Conservation (phyloP, 2,888 invertebrate genomes). For the Stomorhina lunata region DNA sequence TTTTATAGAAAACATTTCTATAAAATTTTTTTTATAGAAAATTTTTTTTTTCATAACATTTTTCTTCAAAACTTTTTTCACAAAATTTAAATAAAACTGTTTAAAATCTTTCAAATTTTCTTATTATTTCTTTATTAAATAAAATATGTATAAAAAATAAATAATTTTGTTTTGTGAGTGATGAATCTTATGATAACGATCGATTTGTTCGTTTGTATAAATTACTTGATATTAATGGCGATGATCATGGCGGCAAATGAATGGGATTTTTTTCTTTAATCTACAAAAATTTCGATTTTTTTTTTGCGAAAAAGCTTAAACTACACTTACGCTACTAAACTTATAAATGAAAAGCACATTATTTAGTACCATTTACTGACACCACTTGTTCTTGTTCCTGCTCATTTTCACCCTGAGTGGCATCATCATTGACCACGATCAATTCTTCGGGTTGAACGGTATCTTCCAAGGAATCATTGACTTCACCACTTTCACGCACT, state of each 20-base stretch:
- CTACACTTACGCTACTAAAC: background rate
- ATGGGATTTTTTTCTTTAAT: background rate
- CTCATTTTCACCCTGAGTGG: background rate
- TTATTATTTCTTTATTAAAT: conserved; percentile 34
- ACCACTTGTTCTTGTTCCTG: background rate
- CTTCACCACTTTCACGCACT: conserved; percentile 73
- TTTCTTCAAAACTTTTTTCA: no score
- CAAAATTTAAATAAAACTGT: no score
- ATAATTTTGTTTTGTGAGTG: conserved; percentile 35
- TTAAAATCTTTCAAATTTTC: no score
- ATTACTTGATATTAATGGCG: conserved; percentile 51
- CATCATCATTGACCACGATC: conserved; percentile 77
- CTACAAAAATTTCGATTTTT: conserved; percentile 9
- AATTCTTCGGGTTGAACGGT: conserved; percentile 73
- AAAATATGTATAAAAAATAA: conserved; percentile 33
- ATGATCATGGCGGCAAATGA: conserved; percentile 46
- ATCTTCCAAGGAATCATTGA: conserved; percentile 75
- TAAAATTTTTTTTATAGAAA: background rate
- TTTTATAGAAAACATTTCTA: background rate
- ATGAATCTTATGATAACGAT: conserved; percentile 25
- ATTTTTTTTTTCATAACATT: no score
- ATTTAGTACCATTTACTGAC: no score
- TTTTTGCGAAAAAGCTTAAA: conserved; percentile 15
- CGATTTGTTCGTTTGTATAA: background rate
- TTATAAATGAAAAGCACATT: background rate